A percentile compares a stretch with the other conserved stretches of the same genome.
Evolutionary conservation across 2,888 invertebrate genomes (phyloP).

Genomic region (Copidosoma aretas): DNA sequence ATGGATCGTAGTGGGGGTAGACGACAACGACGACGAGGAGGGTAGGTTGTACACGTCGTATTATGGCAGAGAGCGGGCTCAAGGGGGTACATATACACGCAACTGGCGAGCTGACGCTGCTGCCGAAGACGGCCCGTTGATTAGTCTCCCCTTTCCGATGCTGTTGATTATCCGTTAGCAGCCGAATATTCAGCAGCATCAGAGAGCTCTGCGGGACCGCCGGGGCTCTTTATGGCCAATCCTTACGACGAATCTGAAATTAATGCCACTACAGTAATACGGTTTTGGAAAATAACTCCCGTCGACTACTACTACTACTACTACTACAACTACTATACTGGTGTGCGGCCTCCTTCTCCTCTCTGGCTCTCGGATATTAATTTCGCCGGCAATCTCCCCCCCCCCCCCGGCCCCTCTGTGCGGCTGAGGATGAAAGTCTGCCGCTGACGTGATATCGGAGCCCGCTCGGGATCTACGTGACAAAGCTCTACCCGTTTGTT

Average conservation of each 20-base stretch:
- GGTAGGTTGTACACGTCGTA: no score
- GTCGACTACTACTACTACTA: no score
- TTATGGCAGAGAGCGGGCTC: neutral
- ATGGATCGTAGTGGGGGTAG: no score
- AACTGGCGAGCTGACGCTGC: conserved; percentile 39
- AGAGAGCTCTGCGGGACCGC: neutral
- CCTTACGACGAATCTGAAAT: conserved; percentile 40
- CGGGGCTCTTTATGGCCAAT: conserved; percentile 38
- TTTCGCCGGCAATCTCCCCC: conserved; percentile 10
- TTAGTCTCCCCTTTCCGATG: conserved; percentile 42
- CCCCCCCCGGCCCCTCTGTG: conserved; percentile 18
- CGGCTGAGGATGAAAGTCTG: conserved; percentile 21
- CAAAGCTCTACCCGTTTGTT: conserved; percentile 18
- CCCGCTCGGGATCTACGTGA: conserved; percentile 6
- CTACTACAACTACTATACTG: no score
- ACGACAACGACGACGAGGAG: no score
- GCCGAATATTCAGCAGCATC: conserved; percentile 33
- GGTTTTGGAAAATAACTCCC: conserved; percentile 31
- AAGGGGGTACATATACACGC: neutral
- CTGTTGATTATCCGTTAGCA: conserved; percentile 37
- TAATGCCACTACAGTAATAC: conserved; percentile 41
- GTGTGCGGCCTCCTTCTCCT: neutral
- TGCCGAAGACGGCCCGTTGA: conserved; percentile 43
- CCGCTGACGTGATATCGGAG: conserved; percentile 3
- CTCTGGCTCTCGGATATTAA: conserved; percentile 30